These are phyloP conservation scores for Ephialtes manifestator DNA, from an alignment of 2,888 invertebrate species.

Conservation along the genomic window DNA sequence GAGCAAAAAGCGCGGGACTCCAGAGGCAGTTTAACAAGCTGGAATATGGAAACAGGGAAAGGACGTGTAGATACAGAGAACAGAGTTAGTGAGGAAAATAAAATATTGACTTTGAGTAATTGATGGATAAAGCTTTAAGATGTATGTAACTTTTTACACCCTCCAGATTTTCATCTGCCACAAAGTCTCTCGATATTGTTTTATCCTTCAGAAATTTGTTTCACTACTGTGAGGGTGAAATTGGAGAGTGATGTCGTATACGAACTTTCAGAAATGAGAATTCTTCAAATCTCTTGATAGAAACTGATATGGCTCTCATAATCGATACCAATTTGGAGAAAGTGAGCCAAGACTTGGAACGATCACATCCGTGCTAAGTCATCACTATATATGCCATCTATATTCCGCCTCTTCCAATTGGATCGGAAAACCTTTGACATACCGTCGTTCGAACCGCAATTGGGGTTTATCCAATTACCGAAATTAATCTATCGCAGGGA, in stretches of 20 bases:
- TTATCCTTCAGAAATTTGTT: not conserved
- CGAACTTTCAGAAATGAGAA: too few species aligned
- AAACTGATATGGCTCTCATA: too few species aligned
- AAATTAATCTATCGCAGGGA: not conserved
- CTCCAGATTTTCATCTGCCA: too few species aligned
- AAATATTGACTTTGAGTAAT: not conserved
- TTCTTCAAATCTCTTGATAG: too few species aligned
- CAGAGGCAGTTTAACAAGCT: not conserved
- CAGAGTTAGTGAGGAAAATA: not conserved
- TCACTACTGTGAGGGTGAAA: too few species aligned
- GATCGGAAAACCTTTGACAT: not conserved
- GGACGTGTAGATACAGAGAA: not conserved
- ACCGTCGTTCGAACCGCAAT: not conserved
- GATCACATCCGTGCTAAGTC: not conserved
- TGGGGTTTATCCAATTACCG: not conserved
- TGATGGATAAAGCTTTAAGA: not conserved
- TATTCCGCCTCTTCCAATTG: conserved; percentile 18
- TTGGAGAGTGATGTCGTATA: too few species aligned
- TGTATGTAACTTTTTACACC: too few species aligned
- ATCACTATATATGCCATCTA: conserved; percentile 6
- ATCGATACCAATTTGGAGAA: too few species aligned
- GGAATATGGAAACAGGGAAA: not conserved
- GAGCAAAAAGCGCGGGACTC: not conserved
- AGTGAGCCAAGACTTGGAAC: too few species aligned
- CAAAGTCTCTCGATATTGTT: not conserved